Base-by-base conservation (phyloP, 2,888 invertebrate genomes). In the Andrena chrysosceles region DNA sequence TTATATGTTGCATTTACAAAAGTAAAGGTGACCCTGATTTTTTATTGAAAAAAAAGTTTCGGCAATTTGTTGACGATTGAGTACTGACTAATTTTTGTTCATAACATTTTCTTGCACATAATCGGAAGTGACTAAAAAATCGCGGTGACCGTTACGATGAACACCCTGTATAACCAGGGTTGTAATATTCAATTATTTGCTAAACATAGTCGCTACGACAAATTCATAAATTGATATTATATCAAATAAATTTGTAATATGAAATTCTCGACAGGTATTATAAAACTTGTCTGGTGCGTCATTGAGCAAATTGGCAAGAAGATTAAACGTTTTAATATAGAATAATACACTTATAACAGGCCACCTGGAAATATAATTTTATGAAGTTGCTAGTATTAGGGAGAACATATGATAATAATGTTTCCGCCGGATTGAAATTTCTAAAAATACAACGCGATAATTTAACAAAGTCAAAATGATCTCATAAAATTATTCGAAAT, bases 301-400 rank as follows among this genome's bases (percentile, higher is more conserved):
- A 52, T 8, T 20, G 10, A 42, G 42, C 4, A 56, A 20, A 56
- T 56, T 56, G 56, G 56, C 56, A 56, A 56, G 23, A 56, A 56
- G 56, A 56, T 56, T 56, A 10, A 56, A 56, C 10, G 10, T 26
- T 56, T 56, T 56, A 56, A 23, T 26, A 56, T 10, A 23, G 56
- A 23, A 13, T 23, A 56, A 26, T 10, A 56, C 56, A 23, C 23
- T 66, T 48, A 66, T n/a, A 66, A 66, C 26, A 48, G 64, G 6
- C 35, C 23, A 29, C 6, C 48, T 23, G 48, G 5, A 56, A 56
- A 56, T 26, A 10, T 35, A 35, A 35, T 35, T 35, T 35, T 10
- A 35, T 35, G 13, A 26, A 23, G 23, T 56, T 26, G 23, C 0
- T 56, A 26, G 23, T 56, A 26, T 20, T 23, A 13, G 26, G 56